Base-by-base conservation (phyloP, 37 sponge, comb jelly and placozoan species). In the Cladorhizidae sp. region DNA sequence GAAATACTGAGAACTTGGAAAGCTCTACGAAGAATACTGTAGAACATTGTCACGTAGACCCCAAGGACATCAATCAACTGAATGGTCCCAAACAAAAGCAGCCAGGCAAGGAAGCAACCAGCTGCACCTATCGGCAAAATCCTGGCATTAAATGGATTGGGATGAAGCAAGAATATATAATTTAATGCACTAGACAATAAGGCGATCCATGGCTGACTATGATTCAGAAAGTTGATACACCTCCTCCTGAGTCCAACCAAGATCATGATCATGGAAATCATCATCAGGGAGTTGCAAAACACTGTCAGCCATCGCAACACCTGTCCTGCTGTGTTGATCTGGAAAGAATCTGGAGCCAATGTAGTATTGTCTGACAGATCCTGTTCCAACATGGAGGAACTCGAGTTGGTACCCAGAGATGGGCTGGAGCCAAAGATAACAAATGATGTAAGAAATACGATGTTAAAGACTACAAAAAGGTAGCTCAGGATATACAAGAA, bases 11-110 rank as follows among this genome's bases (percentile, higher is more conserved):
- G 72, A 2, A 90, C 94, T 35, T 72, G 62, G 29, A 92, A 50
- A 3, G 85, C 70, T 3, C 90, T 89, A 22, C 79, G 78, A 2
- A 91, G 67, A 49, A 96, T 81, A 12, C 69, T 82, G 17, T 86
- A 38, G 52, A 96, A 84, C 97, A 96, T 96, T 14, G 64, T 77
- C 22, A 91, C 83, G 62, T 94, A 91, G 57, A 86, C 64, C 14
- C 95, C 97, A 75, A 92, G 77, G 18, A 84, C 9, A 32, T 76
- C 82, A 81, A 86, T 91, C 23, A 69, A 75, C 52, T 85, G 67
- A 12, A 94, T n/a, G 43, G 58, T 31, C 29, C 91, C 49, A 17
- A 85, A 49, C 5, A 94, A 57, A 0, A 76, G 40, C 20, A 96
- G 57, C 97, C 97, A 94, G 20, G 74, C 41, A 33, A 90, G 79